Percentiles rank a stretch among this genome's conserved stretches.
Conservation (phyloP, 2,797 vertebrate genomes). For the Emydoidea blandingii region DNA sequence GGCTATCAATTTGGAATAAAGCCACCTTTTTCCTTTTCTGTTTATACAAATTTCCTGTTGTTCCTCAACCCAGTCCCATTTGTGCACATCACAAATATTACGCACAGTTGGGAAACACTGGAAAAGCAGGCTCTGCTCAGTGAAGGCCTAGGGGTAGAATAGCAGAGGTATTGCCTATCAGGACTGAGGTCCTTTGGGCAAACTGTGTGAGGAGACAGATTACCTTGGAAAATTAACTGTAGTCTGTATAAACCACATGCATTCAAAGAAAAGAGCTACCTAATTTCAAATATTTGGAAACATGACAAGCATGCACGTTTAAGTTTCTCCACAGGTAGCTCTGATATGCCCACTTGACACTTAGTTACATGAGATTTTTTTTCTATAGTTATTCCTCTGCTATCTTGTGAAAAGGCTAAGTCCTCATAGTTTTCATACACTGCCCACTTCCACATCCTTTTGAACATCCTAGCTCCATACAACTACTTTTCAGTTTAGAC, state of each 20-base stretch:
- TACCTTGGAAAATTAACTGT: background rate
- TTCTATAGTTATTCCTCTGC: background rate
- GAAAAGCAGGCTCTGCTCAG: background rate
- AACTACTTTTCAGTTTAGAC: constrained; percentile 29
- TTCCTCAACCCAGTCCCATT: background rate
- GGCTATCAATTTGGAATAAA: too few relatives aligned
- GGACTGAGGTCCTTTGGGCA: rapidly evolving
- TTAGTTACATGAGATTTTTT: background rate
- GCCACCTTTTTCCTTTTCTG: background rate
- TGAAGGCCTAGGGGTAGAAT: background rate
- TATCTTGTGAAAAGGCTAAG: background rate
- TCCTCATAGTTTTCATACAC: background rate
- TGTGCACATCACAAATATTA: background rate
- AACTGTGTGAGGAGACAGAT: background rate
- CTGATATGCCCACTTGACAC: constrained; percentile 20
- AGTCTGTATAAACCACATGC: background rate
- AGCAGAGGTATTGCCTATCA: background rate
- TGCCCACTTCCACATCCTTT: background rate
- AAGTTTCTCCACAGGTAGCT: background rate
- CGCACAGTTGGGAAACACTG: background rate
- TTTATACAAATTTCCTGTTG: background rate
- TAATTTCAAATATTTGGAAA: background rate
- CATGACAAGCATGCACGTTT: background rate
- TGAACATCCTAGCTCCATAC: background rate
- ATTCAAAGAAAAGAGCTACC: background rate